phyloP scores from a whole-genome alignment of 2,113 vertebrate genomes.

The Neodon shergylaensis region DNA sequence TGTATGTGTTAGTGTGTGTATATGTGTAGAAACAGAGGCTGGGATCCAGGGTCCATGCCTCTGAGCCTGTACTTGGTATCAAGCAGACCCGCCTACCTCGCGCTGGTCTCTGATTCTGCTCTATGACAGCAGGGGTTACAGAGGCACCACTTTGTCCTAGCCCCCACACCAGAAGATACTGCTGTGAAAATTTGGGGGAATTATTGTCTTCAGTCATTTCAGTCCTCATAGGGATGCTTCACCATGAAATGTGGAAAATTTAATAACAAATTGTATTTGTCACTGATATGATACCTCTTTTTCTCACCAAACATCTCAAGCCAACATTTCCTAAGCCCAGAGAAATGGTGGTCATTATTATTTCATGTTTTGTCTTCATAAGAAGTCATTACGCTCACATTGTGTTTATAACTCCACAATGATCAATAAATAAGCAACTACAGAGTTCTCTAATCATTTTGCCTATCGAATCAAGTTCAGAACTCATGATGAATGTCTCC shows the following conservation, averaged over 20 bases:
- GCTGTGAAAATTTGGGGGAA: not conserved
- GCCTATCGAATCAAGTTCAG: not conserved
- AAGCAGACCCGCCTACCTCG: not conserved
- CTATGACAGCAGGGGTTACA: not conserved
- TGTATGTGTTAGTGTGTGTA: too few species aligned
- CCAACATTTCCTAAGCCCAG: constrained; percentile 19
- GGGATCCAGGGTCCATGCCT: not conserved
- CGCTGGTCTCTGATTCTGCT: not conserved
- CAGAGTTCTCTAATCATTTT: not conserved
- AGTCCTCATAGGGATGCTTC: not conserved
- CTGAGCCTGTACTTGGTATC: not conserved
- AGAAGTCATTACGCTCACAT: not conserved
- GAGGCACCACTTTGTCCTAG: not conserved
- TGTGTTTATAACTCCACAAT: not conserved
- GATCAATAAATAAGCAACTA: not conserved
- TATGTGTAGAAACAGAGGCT: not conserved
- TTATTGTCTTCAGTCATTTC: not conserved
- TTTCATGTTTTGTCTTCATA: constrained; percentile 19
- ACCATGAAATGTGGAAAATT: constrained; percentile 13
- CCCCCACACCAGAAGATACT: not conserved
- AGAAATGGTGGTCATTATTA: not conserved
- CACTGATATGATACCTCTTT: not conserved
- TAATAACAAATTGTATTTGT: not conserved
- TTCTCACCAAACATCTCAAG: not conserved
- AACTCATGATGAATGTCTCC: not conserved